Evolutionary conservation across 2,888 invertebrate species (phyloP), one percentile per base, ranked within the genome.

Genomic region (Lamproptera curius): DNA sequence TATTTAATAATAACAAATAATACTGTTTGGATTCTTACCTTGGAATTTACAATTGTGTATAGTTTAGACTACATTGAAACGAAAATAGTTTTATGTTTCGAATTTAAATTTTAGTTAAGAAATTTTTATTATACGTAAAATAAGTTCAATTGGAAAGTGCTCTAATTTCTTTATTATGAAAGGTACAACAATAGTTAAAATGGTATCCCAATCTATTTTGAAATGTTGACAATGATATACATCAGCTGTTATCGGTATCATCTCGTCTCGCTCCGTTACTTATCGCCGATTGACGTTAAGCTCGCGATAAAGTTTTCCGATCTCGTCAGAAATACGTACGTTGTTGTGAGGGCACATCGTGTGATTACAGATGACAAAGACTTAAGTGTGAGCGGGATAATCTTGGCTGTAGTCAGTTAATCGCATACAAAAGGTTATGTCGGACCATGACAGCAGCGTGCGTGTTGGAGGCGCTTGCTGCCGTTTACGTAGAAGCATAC

Each of bases 401-500:
- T n/a, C n/a, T n/a, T n/a, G n/a, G n/a, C n/a, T n/a, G n/a, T n/a
- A n/a, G n/a, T n/a, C n/a, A n/a, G n/a, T n/a, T n/a, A n/a, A n/a
- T n/a, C n/a, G n/a, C n/a, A 63, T 33, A 35, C 23, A 42, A 33
- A 23, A 39, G 39, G 15, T 23, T 60, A 84, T 85, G 86, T 78
- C 82, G 59, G 84, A 82, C 59, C 71, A 76, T 59, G 86, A 86
- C 70, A 75, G 65, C 62, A 84, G 82, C 75, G 64, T 76, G 52
- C 77, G 73, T 60, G 74, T 76, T 58, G 70, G 65, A 52, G 75
- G 80, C 59, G 73, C 78, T 33, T 87, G 86, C 61, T 86, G 86
- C 61, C 84, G 84, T 65, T 76, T 80, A 75, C 85, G 86, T 56
- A 64, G 84, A 36, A 84, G 75, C 60, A 86, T 87, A 82, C 85